Base-by-base conservation (phyloP, 2,888 invertebrate species). In the Acanthopleura granulata region DNA sequence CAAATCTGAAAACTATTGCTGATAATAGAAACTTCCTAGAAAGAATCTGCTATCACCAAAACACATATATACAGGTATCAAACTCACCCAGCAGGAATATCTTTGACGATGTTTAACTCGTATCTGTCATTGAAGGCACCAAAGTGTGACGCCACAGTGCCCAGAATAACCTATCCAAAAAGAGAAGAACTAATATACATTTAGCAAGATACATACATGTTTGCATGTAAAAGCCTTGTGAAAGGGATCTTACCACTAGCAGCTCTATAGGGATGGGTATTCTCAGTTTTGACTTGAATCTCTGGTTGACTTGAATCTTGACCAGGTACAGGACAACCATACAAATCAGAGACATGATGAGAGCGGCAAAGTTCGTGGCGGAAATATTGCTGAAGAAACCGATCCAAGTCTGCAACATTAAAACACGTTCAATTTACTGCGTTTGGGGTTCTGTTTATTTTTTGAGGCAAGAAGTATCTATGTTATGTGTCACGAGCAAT, bases 241-340 rank as follows among this genome's bases (percentile, higher is more conserved):
- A 57, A 1, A n/a, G 3, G 57, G 16, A 66, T 66, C 90, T 85
- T 81, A 97, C 95, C 0, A 94, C 94, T 9, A 96, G 90, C 81
- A 97, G 91, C 91, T 97, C 97, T 81, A 96, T 94, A 0, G 97
- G 97, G 75, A 97, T 92, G 0, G 96, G 96, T 76, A 96, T 92
- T 71, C 87, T 88, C 73, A 91, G 84, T 73, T 87, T 88, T 66
- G 83, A 81, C 80, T 90, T 91, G 78, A 91, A 86, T 29, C 87
- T 81, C 22, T 84, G 83, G 77, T 91, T 91, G 74, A 92, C 78
- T 40, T 88, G 86, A 71, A 91, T 89, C 83, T 92, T 92, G 71
- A 90, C 88, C 49, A 94, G 81, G 0, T 94, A 92, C 50, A 95
- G 92, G 72, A 93, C 86, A 25, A 93, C 83, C 75, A 95, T 94